Evolutionary conservation across 2,113 vertebrate genomes (phyloP).

Genomic region (Hippocampus zosterae): DNA sequence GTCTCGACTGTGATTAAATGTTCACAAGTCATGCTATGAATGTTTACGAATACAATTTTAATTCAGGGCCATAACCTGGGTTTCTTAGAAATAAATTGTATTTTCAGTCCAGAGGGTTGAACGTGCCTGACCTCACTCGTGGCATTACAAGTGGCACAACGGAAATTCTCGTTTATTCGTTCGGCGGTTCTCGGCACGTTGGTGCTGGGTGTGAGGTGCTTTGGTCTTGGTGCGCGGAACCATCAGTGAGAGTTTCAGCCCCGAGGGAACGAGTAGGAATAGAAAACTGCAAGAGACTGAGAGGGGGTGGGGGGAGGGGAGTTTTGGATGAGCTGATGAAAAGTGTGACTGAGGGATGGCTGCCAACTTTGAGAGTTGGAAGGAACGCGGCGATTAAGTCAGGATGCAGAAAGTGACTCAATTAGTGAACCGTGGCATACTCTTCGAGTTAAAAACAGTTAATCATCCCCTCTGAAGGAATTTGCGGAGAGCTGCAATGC

Average conservation of each 20-base stretch:
- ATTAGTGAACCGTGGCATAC: conserved; percentile 28
- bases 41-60: background rate
- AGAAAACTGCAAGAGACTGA: background rate
- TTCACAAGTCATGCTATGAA: background rate
- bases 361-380: too few relatives aligned
- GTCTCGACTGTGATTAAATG: background rate
- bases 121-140: conserved; percentile 29
- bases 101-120: conserved; percentile 32
- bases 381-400: background rate
- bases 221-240: conserved; percentile 9
- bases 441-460: background rate
- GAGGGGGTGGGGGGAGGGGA: background rate
- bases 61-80: background rate
- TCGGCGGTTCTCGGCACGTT: background rate
- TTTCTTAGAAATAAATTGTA: background rate
- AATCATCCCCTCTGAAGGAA: background rate
- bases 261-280: background rate
- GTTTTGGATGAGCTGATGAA: background rate
- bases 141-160: conserved; percentile 22
- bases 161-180: conserved; percentile 18
- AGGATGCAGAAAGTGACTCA: conserved; percentile 10
- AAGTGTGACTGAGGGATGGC: too few relatives aligned
- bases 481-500: too few relatives aligned
- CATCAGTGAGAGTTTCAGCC: too few relatives aligned
- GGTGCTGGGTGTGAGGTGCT: conserved; percentile 9